Conservation (phyloP, 2,113 vertebrate species). For the Gavialis gangeticus region DNA sequence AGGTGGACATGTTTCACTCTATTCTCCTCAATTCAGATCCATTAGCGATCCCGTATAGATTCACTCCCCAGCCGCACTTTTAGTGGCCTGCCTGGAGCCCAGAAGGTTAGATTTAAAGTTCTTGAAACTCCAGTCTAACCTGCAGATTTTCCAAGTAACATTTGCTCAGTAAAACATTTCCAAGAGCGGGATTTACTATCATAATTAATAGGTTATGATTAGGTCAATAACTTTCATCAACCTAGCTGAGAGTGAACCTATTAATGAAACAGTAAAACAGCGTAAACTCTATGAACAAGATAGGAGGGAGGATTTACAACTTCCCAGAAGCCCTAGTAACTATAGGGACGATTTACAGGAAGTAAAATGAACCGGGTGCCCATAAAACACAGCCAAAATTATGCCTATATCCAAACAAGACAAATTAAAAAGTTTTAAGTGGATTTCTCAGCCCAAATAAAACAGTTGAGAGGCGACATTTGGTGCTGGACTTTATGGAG, state of each 20-base stretch:
- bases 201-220: slow-evolving; percentile 83
- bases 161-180: slow-evolving; percentile 74
- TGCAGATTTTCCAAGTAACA: slow-evolving; percentile 62
- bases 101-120: slow-evolving; percentile 60
- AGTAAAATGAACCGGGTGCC: slow-evolving; percentile 72
- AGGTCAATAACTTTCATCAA: slow-evolving; percentile 82
- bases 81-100: neutral
- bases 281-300: slow-evolving; percentile 71
- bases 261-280: slow-evolving; percentile 79
- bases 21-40: neutral
- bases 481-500: slow-evolving; percentile 42
- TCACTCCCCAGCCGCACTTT: fast-evolving
- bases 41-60: fast-evolving
- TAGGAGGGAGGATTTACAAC: slow-evolving; percentile 74
- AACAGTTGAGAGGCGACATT: slow-evolving; percentile 38
- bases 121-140: slow-evolving; percentile 63
- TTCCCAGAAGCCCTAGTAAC: slow-evolving; percentile 79
- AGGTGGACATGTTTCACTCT: fast-evolving
- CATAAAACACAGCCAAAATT: slow-evolving; percentile 77
- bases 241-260: slow-evolving; percentile 71
- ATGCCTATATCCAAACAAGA: slow-evolving; percentile 74
- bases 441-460: slow-evolving; percentile 64
- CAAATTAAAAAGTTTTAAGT: slow-evolving; percentile 72
- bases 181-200: slow-evolving; percentile 72
- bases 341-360: slow-evolving; percentile 79